phyloP scores from a whole-genome alignment of 1,140 invertebrate genomes.

The Drosophila jambulina region DNA sequence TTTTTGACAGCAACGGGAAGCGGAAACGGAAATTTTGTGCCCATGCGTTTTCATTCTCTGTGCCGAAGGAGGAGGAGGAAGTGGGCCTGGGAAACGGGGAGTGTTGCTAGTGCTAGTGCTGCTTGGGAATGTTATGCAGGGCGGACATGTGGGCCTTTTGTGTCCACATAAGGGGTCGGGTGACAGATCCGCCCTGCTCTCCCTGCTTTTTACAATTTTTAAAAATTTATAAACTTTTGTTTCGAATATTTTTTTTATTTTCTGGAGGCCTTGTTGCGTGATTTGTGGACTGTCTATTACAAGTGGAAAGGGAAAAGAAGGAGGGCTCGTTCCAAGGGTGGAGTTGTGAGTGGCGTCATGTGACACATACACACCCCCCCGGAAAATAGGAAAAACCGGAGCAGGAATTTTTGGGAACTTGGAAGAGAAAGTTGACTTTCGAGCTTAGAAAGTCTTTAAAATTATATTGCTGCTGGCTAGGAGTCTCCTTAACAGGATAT shows the following conservation, averaged over 20 bases:
- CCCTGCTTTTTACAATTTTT: slow-evolving; percentile 42
- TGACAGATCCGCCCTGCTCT: slow-evolving; percentile 6
- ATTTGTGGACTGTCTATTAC: slow-evolving; percentile 66
- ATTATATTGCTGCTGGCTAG: neutral
- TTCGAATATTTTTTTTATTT: slow-evolving; percentile 47
- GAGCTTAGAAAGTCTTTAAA: slow-evolving; percentile 1
- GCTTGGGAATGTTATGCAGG: slow-evolving; percentile 19
- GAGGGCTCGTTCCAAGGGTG: neutral
- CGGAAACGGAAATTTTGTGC: slow-evolving; percentile 82
- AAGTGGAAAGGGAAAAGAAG: slow-evolving; percentile 3
- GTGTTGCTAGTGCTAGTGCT: slow-evolving; percentile 5
- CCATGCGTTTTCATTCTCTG: slow-evolving; percentile 81
- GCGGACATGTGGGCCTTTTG: slow-evolving; percentile 47
- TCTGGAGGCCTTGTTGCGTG: slow-evolving; percentile 38
- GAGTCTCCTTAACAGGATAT: neutral
- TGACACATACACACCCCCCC: slow-evolving; percentile 9
- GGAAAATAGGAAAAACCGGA: neutral
- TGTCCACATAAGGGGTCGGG: slow-evolving; percentile 24
- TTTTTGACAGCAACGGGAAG: slow-evolving; percentile 75
- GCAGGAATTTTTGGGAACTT: neutral
- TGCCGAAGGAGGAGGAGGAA: slow-evolving; percentile 51
- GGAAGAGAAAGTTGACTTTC: slow-evolving; percentile 1
- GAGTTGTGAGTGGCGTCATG: slow-evolving; percentile 11
- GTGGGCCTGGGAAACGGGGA: slow-evolving; percentile 12
- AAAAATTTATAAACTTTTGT: slow-evolving; percentile 70